phyloP scores from a whole-genome alignment of 2,888 invertebrate genomes.

The Ischnura elegans region DNA sequence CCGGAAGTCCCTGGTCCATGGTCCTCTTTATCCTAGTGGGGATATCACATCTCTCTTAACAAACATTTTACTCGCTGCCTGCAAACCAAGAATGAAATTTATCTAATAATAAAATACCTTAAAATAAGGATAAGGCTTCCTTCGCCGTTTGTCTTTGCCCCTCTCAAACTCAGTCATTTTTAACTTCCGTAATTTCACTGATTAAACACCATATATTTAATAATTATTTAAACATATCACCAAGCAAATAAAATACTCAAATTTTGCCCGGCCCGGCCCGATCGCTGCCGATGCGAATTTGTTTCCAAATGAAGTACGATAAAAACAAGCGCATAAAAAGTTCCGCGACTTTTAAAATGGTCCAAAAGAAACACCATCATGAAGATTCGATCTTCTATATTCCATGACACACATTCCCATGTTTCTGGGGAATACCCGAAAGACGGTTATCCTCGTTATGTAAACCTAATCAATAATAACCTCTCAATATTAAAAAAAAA shows the following conservation, averaged over 20 bases:
- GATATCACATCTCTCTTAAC: background rate
- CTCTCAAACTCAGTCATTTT: constrained; percentile 55
- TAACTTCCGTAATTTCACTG: background rate
- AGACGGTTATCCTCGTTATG: no score
- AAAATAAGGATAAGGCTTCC: constrained; percentile 45
- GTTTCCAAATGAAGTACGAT: no score
- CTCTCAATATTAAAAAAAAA: no score
- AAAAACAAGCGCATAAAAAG: no score
- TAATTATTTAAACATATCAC: no score
- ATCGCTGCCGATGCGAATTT: background rate
- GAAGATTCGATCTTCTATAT: no score
- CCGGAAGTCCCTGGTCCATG: constrained; percentile 43
- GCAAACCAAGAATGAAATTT: no score
- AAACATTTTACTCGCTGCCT: background rate
- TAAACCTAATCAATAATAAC: no score
- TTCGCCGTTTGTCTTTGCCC: constrained; percentile 42
- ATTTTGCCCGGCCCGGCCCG: background rate
- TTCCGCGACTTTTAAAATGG: background rate
- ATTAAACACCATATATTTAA: no score
- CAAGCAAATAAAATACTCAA: background rate
- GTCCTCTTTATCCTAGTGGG: constrained; percentile 64
- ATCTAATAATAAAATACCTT: constrained; percentile 15
- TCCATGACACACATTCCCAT: no score
- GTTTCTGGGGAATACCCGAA: no score
- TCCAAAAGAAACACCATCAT: no score